Conservation (phyloP, 2,797 vertebrate species). For the Sebastes diploproa region DNA sequence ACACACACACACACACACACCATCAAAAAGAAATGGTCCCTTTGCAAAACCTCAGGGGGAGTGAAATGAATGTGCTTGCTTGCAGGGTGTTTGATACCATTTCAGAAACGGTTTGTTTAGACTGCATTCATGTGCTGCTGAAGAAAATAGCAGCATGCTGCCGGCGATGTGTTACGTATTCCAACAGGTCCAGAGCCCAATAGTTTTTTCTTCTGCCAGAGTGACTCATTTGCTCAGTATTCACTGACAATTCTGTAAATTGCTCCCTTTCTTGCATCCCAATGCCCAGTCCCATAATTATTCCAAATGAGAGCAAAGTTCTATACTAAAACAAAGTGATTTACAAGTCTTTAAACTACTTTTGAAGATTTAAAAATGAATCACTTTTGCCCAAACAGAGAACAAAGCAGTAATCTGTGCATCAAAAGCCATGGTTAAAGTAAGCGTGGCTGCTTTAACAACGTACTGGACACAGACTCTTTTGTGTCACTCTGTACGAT, state of each 20-base stretch:
- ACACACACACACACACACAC: constrained; percentile 38
- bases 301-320: constrained; percentile 36
- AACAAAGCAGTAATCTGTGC: constrained; percentile 17
- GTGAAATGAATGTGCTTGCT: constrained; percentile 50
- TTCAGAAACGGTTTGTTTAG: constrained; percentile 48
- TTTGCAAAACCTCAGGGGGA: constrained; percentile 60
- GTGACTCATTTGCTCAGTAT: constrained; percentile 50
- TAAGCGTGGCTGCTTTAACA: not conserved
- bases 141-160: constrained; percentile 26
- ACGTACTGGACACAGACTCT: not conserved
- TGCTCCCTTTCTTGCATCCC: constrained; percentile 35
- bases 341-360: not conserved
- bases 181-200: constrained; percentile 27
- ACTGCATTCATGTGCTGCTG: constrained; percentile 13
- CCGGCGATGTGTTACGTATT: constrained; percentile 12
- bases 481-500: not conserved
- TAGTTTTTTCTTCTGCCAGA: constrained; percentile 17
- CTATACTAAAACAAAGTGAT: constrained; percentile 18
- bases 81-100: constrained; percentile 33
- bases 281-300: constrained; percentile 46
- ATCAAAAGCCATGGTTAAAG: constrained; percentile 9
- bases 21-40: constrained; percentile 56
- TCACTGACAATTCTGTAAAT: constrained; percentile 54
- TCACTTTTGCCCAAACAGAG: constrained; percentile 15
- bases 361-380: constrained; percentile 28